Evolutionary conservation across 1,140 invertebrate species (phyloP).

Genomic region (Streblospio benedicti): DNA sequence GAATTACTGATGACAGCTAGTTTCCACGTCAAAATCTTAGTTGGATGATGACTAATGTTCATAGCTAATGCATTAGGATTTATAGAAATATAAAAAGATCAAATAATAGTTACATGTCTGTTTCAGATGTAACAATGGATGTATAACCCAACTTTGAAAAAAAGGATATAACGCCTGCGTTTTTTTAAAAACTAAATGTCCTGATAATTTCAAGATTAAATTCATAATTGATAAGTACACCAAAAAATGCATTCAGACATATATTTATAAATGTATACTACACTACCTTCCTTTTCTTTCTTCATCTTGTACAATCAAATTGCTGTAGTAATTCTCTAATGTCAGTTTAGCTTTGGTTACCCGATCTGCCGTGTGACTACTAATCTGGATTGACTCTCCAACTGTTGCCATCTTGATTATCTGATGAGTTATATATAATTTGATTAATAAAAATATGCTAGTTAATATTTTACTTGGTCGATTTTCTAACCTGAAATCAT

Average conservation of each 20-base stretch:
- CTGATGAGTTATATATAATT: conserved; percentile 28
- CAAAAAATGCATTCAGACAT: no score
- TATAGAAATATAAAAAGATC: neutral
- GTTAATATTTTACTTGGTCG: no score
- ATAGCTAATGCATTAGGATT: neutral
- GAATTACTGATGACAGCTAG: conserved; percentile 3
- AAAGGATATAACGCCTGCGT: no score
- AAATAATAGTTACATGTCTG: neutral
- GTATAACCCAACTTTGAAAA: neutral
- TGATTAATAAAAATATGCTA: no score
- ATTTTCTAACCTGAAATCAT: no score
- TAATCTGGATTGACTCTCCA: conserved; percentile 41
- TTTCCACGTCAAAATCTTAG: neutral
- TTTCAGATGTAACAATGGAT: neutral
- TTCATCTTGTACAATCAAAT: conserved; percentile 91
- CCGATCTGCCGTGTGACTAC: conserved; percentile 83
- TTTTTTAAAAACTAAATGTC: no score
- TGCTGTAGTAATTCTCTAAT: conserved; percentile 97
- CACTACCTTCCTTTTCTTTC: conserved; percentile 89
- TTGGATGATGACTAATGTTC: neutral
- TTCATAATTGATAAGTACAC: no score
- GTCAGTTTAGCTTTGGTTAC: conserved; percentile 98
- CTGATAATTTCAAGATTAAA: no score
- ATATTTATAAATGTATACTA: no score
- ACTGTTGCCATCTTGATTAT: conserved; percentile 47